Evolutionary conservation across 1,140 invertebrate genomes (phyloP).

Genomic region (Papilio glaucus): DNA sequence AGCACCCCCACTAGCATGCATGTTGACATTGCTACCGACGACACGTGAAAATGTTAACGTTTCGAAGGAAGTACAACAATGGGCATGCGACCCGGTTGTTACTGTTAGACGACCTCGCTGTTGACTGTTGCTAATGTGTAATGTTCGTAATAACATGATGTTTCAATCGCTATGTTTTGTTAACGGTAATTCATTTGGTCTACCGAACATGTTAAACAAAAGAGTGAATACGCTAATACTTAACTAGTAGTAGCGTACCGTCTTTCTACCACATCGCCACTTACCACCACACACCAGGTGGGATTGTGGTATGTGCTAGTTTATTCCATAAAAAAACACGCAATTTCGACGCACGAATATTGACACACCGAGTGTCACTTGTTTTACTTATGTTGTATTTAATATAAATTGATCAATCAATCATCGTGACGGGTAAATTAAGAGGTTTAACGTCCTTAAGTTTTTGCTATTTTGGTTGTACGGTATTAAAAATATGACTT

Average conservation of each 20-base stretch:
- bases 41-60: conserved; percentile 39
- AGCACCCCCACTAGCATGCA: conserved; percentile 52
- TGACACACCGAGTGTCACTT: neutral
- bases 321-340: too few species aligned
- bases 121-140: conserved; percentile 24
- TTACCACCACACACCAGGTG: too few species aligned
- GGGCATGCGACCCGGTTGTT: neutral
- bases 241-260: too few species aligned
- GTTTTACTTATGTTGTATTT: neutral
- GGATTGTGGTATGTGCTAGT: too few species aligned
- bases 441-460: neutral
- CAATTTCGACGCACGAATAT: neutral
- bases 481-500: neutral
- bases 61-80: conserved; percentile 27
- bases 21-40: conserved; percentile 46
- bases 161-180: conserved; percentile 1
- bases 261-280: too few species aligned
- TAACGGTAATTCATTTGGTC: conserved; percentile 5
- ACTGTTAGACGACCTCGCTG: conserved; percentile 28
- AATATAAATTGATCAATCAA: conserved; percentile 1
- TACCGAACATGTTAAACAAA: neutral
- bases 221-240: too few species aligned
- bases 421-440: neutral
- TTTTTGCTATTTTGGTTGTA: neutral
- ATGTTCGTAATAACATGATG: conserved; percentile 19